Conservation (phyloP, 2,797 vertebrate genomes). For the Fratercula arctica region DNA sequence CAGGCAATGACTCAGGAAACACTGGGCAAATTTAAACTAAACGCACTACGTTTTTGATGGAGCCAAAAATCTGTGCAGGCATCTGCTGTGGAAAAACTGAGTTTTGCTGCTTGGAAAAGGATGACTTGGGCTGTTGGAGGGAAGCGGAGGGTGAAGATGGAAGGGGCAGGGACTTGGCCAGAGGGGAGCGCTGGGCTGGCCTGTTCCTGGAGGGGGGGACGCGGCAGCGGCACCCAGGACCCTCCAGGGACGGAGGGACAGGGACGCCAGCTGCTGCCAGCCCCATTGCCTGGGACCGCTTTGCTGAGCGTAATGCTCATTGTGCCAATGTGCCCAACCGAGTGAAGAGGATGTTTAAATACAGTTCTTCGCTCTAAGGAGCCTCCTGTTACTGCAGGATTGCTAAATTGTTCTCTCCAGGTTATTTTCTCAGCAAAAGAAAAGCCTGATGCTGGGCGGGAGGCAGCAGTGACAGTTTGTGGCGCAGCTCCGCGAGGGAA, state of each 20-base stretch:
- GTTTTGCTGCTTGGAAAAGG: background rate
- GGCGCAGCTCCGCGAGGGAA: rapidly evolving
- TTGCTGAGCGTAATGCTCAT: background rate
- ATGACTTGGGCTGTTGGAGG: background rate
- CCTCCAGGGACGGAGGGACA: background rate
- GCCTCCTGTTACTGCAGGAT: background rate
- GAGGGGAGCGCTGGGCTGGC: background rate
- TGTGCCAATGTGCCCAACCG: background rate
- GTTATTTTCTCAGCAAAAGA: background rate
- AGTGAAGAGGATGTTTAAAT: background rate
- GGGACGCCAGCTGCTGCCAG: background rate
- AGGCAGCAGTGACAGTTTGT: rapidly evolving
- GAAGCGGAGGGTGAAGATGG: background rate
- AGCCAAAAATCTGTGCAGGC: background rate
- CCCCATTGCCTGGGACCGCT: background rate
- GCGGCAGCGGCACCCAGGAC: background rate
- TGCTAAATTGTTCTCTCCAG: background rate
- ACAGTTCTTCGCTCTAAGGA: background rate
- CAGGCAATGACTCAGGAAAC: background rate
- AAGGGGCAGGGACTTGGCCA: background rate
- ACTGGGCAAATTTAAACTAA: background rate
- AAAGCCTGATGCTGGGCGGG: background rate
- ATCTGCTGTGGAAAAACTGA: background rate
- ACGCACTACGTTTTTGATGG: rapidly evolving
- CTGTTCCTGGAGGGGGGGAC: background rate